phyloP scores from a whole-genome alignment of 2,113 vertebrate species.

The Myrmecophaga tridactyla region DNA sequence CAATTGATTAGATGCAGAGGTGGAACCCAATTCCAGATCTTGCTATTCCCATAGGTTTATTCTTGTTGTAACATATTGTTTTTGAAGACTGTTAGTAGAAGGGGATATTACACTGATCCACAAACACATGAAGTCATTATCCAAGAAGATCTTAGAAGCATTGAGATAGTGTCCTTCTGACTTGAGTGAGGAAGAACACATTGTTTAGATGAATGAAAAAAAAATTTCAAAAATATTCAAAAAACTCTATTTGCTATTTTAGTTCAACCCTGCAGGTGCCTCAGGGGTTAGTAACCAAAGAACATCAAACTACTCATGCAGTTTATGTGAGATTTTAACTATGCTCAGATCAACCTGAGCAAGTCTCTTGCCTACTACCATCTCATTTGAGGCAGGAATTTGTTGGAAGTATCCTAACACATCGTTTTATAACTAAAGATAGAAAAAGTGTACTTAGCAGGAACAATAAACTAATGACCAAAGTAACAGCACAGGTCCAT shows the following conservation, averaged over 20 bases:
- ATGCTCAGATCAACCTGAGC: background rate
- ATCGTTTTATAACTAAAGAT: conserved; percentile 49
- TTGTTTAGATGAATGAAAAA: conserved; percentile 26
- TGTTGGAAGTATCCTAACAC: background rate
- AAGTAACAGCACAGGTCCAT: conserved; percentile 13
- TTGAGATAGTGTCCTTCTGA: background rate
- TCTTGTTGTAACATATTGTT: background rate
- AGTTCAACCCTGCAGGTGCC: background rate
- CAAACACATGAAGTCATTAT: background rate
- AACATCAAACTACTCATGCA: background rate
- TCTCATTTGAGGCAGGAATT: conserved; percentile 28
- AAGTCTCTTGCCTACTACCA: background rate
- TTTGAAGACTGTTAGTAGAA: background rate
- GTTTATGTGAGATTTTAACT: background rate
- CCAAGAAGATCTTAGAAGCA: background rate
- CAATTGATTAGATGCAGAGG: background rate
- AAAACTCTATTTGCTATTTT: background rate
- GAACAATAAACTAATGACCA: conserved; percentile 14
- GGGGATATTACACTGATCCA: background rate
- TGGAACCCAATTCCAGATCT: background rate
- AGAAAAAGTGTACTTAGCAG: conserved; percentile 45
- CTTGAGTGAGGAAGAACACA: background rate
- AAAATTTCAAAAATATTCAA: background rate
- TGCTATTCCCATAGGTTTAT: background rate
- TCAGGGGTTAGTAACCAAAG: background rate